Evolutionary conservation across 1,140 invertebrate species (phyloP).

Genomic region (Euschistus heros): DNA sequence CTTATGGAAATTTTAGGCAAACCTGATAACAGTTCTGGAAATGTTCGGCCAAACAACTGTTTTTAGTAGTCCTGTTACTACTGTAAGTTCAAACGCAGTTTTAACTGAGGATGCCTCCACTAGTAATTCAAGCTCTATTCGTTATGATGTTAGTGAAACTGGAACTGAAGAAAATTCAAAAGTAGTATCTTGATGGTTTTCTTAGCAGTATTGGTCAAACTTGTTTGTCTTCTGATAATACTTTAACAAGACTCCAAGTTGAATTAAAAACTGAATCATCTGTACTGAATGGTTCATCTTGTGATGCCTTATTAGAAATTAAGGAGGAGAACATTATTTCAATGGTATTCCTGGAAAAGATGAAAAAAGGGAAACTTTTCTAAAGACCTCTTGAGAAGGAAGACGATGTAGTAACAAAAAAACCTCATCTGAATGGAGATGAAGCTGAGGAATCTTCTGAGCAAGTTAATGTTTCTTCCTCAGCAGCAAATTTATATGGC

Average conservation of each 20-base stretch:
- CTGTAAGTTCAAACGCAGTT: background rate
- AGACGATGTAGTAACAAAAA: constrained; percentile 21
- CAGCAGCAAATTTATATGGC: constrained; percentile 60
- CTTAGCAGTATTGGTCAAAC: constrained; percentile 46
- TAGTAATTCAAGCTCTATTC: constrained; percentile 5
- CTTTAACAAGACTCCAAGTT: constrained; percentile 26
- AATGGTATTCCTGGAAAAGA: constrained; percentile 21
- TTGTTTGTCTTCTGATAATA: constrained; percentile 42
- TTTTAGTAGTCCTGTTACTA: background rate
- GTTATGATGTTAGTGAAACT: constrained; percentile 14
- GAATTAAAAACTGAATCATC: constrained; percentile 44
- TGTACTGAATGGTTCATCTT: constrained; percentile 49
- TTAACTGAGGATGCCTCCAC: background rate
- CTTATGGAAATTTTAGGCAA: constrained; percentile 4
- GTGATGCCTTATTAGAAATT: background rate
- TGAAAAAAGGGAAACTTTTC: constrained; percentile 3
- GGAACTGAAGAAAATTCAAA: constrained; percentile 41
- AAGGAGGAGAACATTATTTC: constrained; percentile 18
- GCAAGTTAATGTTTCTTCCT: constrained; percentile 45
- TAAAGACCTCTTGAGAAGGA: constrained; percentile 33
- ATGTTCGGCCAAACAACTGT: background rate
- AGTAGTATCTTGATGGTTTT: constrained; percentile 52
- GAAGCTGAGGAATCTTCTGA: constrained; percentile 25
- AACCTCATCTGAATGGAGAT: constrained; percentile 30
- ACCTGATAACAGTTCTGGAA: background rate